These are phyloP conservation scores for Phthorimaea operculella DNA, from an alignment of 1,140 invertebrate species.

Conservation along the genomic window DNA sequence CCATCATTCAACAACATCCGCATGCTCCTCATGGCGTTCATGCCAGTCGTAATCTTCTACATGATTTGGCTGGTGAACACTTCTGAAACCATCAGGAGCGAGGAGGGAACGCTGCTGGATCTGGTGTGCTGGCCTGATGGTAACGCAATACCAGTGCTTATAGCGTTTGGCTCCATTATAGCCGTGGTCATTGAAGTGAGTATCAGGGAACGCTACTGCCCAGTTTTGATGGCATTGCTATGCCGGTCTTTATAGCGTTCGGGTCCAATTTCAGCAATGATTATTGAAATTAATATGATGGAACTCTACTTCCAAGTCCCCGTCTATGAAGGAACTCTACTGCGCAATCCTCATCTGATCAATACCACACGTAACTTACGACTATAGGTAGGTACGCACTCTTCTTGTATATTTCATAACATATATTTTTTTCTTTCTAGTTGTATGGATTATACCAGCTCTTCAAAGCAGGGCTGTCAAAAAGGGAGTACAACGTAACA, in stretches of 20 bases:
- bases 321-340: too few species aligned
- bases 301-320: too few species aligned
- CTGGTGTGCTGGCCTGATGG: conserved; percentile 53
- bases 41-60: conserved; percentile 58
- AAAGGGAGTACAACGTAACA: conserved; percentile 45
- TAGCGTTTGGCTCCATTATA: conserved; percentile 37
- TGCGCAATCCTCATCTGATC: too few species aligned
- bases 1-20: conserved; percentile 56
- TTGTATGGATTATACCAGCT: conserved; percentile 52
- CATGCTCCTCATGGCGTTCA: conserved; percentile 56
- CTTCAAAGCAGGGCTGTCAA: conserved; percentile 51
- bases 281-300: too few species aligned
- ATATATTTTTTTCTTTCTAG: conserved; percentile 17
- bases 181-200: conserved; percentile 46
- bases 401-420: too few species aligned
- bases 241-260: too few species aligned
- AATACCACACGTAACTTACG: too few species aligned
- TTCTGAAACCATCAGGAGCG: conserved; percentile 52
- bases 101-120: conserved; percentile 52
- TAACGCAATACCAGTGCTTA: conserved; percentile 48
- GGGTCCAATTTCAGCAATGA: too few species aligned
- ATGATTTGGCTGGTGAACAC: conserved; percentile 59
- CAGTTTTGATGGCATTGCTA: too few species aligned
- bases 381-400: too few species aligned
- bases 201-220: background rate